Evolutionary conservation across 2,113 vertebrate species (phyloP).

Genomic region (Alouatta palliata): DNA sequence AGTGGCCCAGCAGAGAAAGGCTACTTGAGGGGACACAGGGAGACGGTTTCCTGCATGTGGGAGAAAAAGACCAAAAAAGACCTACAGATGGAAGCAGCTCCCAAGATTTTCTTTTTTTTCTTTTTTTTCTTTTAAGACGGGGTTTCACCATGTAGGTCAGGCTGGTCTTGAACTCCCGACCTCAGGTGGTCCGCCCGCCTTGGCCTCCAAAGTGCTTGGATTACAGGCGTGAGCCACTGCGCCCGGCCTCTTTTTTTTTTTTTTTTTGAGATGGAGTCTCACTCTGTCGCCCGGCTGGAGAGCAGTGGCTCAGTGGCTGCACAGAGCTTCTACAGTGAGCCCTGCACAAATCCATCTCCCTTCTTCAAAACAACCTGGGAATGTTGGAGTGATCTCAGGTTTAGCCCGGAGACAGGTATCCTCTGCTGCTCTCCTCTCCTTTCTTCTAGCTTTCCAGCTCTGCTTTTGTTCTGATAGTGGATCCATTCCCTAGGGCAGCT

Average conservation of each 20-base stretch:
- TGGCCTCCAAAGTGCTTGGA: no score
- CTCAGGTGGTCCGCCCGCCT: no score
- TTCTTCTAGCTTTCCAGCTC: not conserved
- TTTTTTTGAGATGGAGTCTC: no score
- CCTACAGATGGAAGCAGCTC: not conserved
- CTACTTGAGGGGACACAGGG: not conserved
- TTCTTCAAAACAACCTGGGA: not conserved
- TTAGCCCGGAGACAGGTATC: rapidly evolving
- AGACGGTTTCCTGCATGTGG: not conserved
- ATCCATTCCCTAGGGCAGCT: not conserved
- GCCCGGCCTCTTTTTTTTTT: no score
- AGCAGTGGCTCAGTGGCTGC: no score
- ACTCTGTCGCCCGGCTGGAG: no score
- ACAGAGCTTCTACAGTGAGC: not conserved
- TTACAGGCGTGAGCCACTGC: no score
- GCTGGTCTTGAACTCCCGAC: no score
- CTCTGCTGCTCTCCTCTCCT: not conserved
- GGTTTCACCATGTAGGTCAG: no score
- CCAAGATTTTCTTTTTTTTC: not conserved
- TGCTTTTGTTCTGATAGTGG: not conserved
- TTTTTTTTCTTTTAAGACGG: no score
- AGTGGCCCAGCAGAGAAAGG: not conserved
- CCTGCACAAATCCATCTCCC: not conserved
- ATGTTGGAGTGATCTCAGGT: not conserved
- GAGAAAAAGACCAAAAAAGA: not conserved